These are phyloP conservation scores for Bovichtus variegatus DNA, from an alignment of 2,797 vertebrate genomes.

Conservation along the genomic window DNA sequence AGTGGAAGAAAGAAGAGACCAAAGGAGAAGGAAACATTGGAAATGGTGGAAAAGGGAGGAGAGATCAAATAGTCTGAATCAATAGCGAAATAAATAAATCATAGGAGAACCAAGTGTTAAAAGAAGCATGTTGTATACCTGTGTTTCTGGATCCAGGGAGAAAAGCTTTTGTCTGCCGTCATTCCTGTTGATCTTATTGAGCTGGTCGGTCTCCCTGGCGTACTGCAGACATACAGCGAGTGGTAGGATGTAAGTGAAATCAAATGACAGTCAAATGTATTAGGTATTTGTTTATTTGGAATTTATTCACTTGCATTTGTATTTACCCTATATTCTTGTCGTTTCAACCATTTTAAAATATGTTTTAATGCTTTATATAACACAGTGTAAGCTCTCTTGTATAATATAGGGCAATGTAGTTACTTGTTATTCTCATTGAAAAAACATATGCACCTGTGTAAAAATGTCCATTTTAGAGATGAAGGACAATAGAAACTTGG, in stretches of 20 bases:
- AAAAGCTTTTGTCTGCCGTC: conserved; percentile 96
- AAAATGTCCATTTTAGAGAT: neutral
- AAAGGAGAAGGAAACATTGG: neutral
- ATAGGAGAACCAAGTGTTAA: neutral
- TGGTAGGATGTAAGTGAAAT: neutral
- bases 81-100: conserved; percentile 56
- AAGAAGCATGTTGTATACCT: conserved; percentile 83
- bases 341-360: neutral
- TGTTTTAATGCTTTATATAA: neutral
- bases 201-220: conserved; percentile 94
- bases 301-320: neutral
- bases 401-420: neutral
- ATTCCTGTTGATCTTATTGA: conserved; percentile 95
- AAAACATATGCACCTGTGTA: no score
- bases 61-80: conserved; percentile 30
- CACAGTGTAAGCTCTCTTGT: neutral
- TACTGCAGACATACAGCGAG: conserved; percentile 84
- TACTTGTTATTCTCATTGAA: neutral
- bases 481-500: neutral
- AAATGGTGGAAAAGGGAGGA: neutral
- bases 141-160: conserved; percentile 94
- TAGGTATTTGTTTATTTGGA: neutral
- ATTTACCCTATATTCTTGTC: no score
- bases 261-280: neutral
- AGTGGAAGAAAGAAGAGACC: neutral